Base-by-base conservation (phyloP, 2,888 invertebrate species). In the Pollenia amentaria region DNA sequence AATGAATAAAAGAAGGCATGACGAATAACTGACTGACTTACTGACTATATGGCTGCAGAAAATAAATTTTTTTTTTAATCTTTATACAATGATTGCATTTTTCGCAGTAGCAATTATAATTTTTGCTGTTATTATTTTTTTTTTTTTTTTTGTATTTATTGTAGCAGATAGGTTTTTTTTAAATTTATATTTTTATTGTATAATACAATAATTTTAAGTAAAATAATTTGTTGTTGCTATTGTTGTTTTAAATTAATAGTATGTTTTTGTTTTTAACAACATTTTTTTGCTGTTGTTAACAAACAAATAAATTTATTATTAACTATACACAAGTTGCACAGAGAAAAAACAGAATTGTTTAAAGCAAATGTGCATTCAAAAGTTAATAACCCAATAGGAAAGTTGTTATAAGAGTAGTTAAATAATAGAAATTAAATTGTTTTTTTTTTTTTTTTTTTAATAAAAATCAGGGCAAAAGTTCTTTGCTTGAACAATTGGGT, bases 61-160 rank as follows among this genome's bases (percentile, higher is more conserved):
- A 60, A 40, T 75, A 48, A 83, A 77, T 70, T 51, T 29, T 14
- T 53, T 8, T 72, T 65, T 65, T 55, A 9, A 40, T 38, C 42
- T 70, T 44, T 14, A 18, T 8, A 46, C 21, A 21, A 55, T 53
- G 81, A 81, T 78, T 84, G 65, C 75, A 84, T 75, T 72, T 29
- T 29, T 29, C 70, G 46, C 75, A 78, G 64, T 46, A 75, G 75
- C 55, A 84, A 87, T 81, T 84, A 84, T 77, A 51, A 70, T 69
- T 72, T 60, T 57, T 14, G 42, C 7, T 55, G 16, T 65, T 7
- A 6, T 8, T 44, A 40, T n/a, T 12, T 7, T 12, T 53, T 42
- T 70, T 48, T 42, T 38, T 57, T 21, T 64, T 77, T 21, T 42
- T 44, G 2, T 16, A 40, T 14, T 46, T 44, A 44, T 46, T 67